Evolutionary conservation across 2,888 invertebrate species (phyloP).

Genomic region (Abrostola tripartita): DNA sequence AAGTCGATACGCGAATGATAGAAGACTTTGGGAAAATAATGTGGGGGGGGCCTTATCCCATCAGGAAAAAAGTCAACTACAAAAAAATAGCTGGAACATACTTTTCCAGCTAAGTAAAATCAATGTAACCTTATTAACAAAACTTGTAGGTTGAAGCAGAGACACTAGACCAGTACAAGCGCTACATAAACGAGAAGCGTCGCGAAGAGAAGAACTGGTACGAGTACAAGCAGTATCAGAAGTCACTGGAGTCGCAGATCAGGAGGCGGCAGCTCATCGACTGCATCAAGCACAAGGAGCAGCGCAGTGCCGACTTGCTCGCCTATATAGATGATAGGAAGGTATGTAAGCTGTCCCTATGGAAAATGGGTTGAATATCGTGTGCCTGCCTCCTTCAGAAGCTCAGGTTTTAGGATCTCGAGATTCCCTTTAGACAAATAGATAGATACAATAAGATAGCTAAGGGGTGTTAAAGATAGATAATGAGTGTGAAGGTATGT

Average conservation of each 20-base stretch:
- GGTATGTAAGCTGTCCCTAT: slow-evolving; percentile 53
- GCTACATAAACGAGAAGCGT: slow-evolving; percentile 79
- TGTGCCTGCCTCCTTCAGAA: no score
- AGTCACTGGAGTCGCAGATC: slow-evolving; percentile 64
- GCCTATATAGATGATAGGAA: slow-evolving; percentile 73
- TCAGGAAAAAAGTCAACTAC: no score
- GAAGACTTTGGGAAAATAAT: no score
- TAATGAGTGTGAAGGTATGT: background rate
- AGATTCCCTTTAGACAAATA: no score
- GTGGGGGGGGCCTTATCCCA: no score
- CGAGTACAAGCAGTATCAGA: slow-evolving; percentile 76
- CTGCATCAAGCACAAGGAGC: slow-evolving; percentile 74
- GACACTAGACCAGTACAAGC: slow-evolving; percentile 80
- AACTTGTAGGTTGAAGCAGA: slow-evolving; percentile 75
- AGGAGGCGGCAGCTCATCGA: slow-evolving; percentile 64
- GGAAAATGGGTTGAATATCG: no score
- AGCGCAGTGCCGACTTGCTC: slow-evolving; percentile 65
- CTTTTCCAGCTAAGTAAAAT: no score
- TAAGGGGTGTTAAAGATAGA: no score
- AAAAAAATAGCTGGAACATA: no score
- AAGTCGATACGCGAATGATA: no score
- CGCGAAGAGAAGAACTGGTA: slow-evolving; percentile 77
- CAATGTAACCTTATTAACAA: background rate
- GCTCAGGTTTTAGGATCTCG: no score
- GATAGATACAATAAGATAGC: no score